Conservation (phyloP, 2,888 invertebrate species). For the Apotomis turbidana region DNA sequence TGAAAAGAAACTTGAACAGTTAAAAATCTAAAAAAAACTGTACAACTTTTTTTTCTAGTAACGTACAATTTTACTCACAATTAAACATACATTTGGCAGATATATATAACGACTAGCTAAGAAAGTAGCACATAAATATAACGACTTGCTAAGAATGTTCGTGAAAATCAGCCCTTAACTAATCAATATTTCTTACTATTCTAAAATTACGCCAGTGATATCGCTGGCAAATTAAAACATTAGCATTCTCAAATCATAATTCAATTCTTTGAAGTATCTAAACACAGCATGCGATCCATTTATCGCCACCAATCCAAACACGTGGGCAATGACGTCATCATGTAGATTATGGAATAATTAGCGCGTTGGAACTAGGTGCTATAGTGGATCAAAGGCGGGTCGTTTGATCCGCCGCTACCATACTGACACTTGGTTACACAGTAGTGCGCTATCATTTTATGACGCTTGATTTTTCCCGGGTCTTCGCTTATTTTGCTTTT, state of each 20-base stretch:
- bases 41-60: no score
- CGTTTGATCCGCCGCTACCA: conserved; percentile 70
- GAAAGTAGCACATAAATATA: no score
- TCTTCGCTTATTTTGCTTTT: no score
- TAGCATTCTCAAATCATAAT: conserved; percentile 13
- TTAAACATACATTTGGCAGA: no score
- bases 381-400: conserved; percentile 64
- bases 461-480: not conserved
- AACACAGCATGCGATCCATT: conserved; percentile 29
- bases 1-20: no score
- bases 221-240: conserved; percentile 1
- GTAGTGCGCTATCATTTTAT: not conserved
- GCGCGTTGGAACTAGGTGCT: conserved; percentile 54
- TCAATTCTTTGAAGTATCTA: conserved; percentile 20
- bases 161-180: no score
- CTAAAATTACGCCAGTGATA: not conserved
- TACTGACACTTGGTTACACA: not conserved
- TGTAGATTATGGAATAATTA: conserved; percentile 51
- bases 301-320: conserved; percentile 25
- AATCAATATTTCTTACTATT: no score
- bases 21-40: no score
- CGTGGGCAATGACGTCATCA: conserved; percentile 24
- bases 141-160: no score
- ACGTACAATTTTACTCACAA: no score
- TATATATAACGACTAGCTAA: no score